Conservation (phyloP, 2,113 vertebrate species). For the Amphiprion ocellaris region DNA sequence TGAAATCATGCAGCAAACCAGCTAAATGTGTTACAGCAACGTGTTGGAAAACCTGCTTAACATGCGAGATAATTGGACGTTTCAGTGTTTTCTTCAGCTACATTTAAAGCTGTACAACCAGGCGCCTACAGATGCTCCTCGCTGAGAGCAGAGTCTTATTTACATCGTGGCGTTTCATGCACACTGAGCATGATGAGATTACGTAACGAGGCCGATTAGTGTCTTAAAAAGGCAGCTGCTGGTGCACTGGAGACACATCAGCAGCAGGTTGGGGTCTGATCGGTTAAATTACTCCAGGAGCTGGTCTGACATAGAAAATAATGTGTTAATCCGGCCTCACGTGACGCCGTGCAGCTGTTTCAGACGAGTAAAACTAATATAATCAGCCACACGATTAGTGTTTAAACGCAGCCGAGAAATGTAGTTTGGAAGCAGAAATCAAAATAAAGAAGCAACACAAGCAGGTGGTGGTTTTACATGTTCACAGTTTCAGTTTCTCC, state of each 20-base stretch:
- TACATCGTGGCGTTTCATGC: constrained; percentile 1
- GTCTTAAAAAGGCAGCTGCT: not conserved
- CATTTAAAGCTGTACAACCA: no score
- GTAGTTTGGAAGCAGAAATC: not conserved
- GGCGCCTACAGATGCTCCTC: no score
- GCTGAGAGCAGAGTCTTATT: not conserved
- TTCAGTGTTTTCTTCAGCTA: no score
- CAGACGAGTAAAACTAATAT: not conserved
- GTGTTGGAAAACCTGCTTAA: no score
- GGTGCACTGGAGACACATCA: not conserved
- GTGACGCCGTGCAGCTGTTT: not conserved
- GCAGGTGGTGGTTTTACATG: not conserved
- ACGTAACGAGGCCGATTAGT: not conserved
- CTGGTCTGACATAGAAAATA: not conserved
- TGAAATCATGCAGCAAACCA: no score
- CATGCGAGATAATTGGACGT: no score
- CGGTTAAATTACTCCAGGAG: not conserved
- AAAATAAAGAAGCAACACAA: no score
- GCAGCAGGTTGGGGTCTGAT: constrained; percentile 5
- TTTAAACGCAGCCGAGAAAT: no score
- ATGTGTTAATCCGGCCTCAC: no score
- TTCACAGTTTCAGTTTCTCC: no score
- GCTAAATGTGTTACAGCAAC: no score
- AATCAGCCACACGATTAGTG: not conserved
- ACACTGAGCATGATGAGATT: not conserved